Conservation (phyloP, 2,797 vertebrate species). For the Malacoraja senta region DNA sequence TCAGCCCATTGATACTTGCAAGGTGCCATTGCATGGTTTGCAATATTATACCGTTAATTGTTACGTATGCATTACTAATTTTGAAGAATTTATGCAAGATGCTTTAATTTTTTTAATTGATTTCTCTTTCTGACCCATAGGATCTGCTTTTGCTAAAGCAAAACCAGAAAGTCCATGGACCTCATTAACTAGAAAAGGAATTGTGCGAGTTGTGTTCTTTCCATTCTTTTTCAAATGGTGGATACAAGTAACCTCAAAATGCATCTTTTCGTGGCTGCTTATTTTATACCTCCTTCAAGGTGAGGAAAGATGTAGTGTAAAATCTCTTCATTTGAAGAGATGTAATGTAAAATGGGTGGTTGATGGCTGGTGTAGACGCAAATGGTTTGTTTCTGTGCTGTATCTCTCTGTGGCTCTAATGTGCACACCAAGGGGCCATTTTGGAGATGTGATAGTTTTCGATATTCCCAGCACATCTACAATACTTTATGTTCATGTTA, state of each 20-base stretch:
- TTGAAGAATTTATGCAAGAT: not conserved
- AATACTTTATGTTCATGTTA: not conserved
- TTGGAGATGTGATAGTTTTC: not conserved
- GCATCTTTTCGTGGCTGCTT: slow-evolving; percentile 86
- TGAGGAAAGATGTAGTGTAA: slow-evolving; percentile 46
- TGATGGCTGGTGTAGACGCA: too few species aligned
- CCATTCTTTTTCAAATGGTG: slow-evolving; percentile 97
- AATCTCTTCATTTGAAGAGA: not conserved
- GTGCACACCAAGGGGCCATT: not conserved
- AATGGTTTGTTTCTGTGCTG: too few species aligned
- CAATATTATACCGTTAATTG: not conserved
- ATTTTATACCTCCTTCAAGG: slow-evolving; percentile 92
- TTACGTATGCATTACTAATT: not conserved
- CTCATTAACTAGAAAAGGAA: slow-evolving; percentile 92
- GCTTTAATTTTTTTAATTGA: not conserved
- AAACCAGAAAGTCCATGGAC: slow-evolving; percentile 99
- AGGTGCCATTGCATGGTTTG: not conserved
- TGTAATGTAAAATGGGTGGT: too few species aligned
- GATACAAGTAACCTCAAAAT: slow-evolving; percentile 92
- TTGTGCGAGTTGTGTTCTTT: slow-evolving; percentile 93
- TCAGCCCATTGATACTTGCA: not conserved
- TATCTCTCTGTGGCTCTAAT: too few species aligned
- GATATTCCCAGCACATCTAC: not conserved
- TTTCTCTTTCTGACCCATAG: slow-evolving; percentile 51
- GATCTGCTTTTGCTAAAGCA: slow-evolving; percentile 95